Conservation (phyloP, 2,888 invertebrate genomes). For the Dilophus febrilis region DNA sequence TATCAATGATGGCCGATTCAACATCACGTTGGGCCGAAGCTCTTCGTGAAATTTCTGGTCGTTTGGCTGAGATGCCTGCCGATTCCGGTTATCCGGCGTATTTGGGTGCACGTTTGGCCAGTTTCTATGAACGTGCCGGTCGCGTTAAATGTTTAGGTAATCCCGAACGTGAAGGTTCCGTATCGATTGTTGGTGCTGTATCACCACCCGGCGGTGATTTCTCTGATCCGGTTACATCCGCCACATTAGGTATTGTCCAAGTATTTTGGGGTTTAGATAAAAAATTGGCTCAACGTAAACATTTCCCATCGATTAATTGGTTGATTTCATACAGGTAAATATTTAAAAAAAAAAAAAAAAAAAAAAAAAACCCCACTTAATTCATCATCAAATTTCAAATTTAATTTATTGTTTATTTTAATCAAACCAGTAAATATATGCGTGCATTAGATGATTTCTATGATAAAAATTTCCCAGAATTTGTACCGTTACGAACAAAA, state of each 20-base stretch:
- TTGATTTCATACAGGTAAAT: slow-evolving; percentile 75
- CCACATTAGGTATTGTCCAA: slow-evolving; percentile 96
- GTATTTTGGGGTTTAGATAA: slow-evolving; percentile 99
- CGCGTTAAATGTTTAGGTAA: slow-evolving; percentile 94
- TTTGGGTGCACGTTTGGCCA: slow-evolving; percentile 91
- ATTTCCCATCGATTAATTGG: slow-evolving; percentile 99
- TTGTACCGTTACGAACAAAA: slow-evolving; percentile 92
- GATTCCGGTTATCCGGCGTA: slow-evolving; percentile 98
- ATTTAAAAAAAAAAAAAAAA: no score
- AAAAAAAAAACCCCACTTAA: no score
- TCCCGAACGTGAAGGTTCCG: slow-evolving; percentile 95
- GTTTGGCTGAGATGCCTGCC: slow-evolving; percentile 99
- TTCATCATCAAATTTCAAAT: no score
- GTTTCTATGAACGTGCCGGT: slow-evolving; percentile 99
- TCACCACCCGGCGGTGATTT: slow-evolving; percentile 99
- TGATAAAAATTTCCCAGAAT: slow-evolving; percentile 94
- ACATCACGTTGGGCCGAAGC: slow-evolving; percentile 99
- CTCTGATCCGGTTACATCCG: slow-evolving; percentile 98
- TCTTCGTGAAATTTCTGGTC: slow-evolving; percentile 96
- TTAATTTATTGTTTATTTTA: slow-evolving; percentile 3
- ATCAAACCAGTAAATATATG: slow-evolving; percentile 73
- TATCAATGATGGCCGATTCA: slow-evolving; percentile 99
- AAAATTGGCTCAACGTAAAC: slow-evolving; percentile 96
- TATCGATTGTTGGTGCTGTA: slow-evolving; percentile 98
- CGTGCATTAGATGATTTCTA: slow-evolving; percentile 98